Conservation (phyloP, 2,888 invertebrate genomes). For the Amblyjoppa proteus region DNA sequence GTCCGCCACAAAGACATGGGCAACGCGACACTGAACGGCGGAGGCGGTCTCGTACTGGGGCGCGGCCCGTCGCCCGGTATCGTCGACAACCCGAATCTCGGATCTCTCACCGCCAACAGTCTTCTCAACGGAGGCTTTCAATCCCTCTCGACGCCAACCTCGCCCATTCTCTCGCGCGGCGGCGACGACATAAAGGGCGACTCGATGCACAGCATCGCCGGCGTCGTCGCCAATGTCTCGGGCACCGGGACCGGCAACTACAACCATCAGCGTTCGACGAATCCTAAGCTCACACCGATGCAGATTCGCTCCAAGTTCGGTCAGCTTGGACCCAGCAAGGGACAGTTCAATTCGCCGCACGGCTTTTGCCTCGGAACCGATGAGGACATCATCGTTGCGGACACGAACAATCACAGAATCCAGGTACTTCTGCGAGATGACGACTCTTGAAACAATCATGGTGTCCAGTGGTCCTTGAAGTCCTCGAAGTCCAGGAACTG, state of each 20-base stretch:
- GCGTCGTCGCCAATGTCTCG: constrained; percentile 77
- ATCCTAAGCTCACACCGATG: constrained; percentile 92
- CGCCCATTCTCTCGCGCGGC: constrained; percentile 87
- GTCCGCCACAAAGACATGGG: constrained; percentile 82
- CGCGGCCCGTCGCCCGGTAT: constrained; percentile 88
- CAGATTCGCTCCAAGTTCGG: constrained; percentile 97
- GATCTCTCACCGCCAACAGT: constrained; percentile 79
- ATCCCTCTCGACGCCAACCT: constrained; percentile 87
- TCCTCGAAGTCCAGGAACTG: too few relatives aligned
- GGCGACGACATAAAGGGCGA: constrained; percentile 83
- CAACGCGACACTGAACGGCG: constrained; percentile 85
- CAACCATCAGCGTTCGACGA: constrained; percentile 80
- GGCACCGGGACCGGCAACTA: constrained; percentile 79
- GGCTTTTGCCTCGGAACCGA: constrained; percentile 98
- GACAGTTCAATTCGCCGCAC: constrained; percentile 98
- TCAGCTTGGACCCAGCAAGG: constrained; percentile 95
- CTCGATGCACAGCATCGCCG: constrained; percentile 82
- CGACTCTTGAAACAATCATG: background rate
- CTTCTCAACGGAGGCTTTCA: constrained; percentile 86
- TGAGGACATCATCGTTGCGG: constrained; percentile 98
- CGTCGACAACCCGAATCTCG: constrained; percentile 84
- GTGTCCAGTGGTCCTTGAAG: too few relatives aligned
- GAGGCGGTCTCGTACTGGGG: constrained; percentile 86
- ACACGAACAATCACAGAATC: constrained; percentile 98
- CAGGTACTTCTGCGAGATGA: constrained; percentile 86